phyloP scores from a whole-genome alignment of 2,113 vertebrate species.

The Diadophis punctatus region DNA sequence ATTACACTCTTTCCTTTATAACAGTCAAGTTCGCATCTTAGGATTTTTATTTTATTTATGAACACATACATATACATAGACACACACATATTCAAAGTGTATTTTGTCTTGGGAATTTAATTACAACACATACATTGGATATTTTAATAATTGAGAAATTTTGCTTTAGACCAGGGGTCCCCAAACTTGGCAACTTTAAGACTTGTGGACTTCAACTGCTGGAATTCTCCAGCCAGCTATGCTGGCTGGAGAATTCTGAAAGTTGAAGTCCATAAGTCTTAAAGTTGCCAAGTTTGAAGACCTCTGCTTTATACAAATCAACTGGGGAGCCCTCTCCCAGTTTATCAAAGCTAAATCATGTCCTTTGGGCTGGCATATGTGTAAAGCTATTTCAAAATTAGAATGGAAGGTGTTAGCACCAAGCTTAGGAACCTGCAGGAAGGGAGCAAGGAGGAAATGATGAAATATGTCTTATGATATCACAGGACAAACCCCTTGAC shows the following conservation, averaged over 20 bases:
- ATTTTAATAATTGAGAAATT: neutral
- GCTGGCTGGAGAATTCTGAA: too few species aligned
- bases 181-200: too few species aligned
- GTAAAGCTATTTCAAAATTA: constrained; percentile 10
- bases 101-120: neutral
- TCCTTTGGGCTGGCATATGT: neutral
- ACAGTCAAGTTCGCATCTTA: neutral
- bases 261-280: too few species aligned
- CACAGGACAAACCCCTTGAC: neutral
- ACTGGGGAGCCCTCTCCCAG: neutral
- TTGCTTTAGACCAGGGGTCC: too few species aligned
- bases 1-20: neutral
- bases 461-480: neutral
- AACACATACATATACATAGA: neutral
- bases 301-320: neutral
- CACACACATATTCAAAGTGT: neutral
- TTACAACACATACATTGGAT: neutral
- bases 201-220: too few species aligned
- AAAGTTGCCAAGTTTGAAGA: too few species aligned
- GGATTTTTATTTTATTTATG: neutral
- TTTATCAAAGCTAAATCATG: neutral
- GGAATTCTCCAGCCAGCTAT: too few species aligned
- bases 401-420: neutral
- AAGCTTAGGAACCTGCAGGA: neutral
- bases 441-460: neutral